These are phyloP conservation scores for Agonopterix subpropinquella DNA, from an alignment of 2,888 invertebrate genomes.

Conservation along the genomic window DNA sequence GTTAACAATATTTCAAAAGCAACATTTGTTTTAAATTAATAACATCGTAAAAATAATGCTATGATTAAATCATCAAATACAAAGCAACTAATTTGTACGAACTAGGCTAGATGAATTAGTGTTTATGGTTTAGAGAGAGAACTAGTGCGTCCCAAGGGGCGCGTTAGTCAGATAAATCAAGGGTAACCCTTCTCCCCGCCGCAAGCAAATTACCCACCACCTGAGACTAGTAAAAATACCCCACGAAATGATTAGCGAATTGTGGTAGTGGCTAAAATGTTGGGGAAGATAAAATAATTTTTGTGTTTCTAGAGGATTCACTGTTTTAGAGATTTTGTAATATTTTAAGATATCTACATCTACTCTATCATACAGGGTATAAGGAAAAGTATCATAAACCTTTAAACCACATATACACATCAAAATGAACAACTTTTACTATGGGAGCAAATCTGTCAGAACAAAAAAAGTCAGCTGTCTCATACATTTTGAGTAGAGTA, in stretches of 20 bases:
- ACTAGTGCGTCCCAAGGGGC: conserved; percentile 58
- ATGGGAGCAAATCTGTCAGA: too few species aligned
- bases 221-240: conserved; percentile 71
- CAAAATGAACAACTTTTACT: too few species aligned
- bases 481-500: too few species aligned
- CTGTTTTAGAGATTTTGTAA: too few species aligned
- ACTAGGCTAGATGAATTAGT: conserved; percentile 42
- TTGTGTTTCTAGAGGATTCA: not conserved
- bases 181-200: conserved; percentile 55
- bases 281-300: conserved; percentile 5
- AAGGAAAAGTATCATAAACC: too few species aligned
- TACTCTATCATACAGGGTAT: too few species aligned
- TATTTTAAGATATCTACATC: too few species aligned
- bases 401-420: too few species aligned
- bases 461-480: too few species aligned
- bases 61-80: conserved; percentile 24
- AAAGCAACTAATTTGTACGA: conserved; percentile 33
- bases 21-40: not conserved
- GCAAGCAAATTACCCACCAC: conserved; percentile 69
- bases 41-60: conserved; percentile 22
- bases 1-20: too few species aligned
- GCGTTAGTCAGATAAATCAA: conserved; percentile 66
- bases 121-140: conserved; percentile 41
- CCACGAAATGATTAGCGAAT: conserved; percentile 44
- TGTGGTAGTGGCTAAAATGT: conserved; percentile 13